These are phyloP conservation scores for Catharus minimus DNA, from an alignment of 2,113 vertebrate genomes.

Conservation along the genomic window DNA sequence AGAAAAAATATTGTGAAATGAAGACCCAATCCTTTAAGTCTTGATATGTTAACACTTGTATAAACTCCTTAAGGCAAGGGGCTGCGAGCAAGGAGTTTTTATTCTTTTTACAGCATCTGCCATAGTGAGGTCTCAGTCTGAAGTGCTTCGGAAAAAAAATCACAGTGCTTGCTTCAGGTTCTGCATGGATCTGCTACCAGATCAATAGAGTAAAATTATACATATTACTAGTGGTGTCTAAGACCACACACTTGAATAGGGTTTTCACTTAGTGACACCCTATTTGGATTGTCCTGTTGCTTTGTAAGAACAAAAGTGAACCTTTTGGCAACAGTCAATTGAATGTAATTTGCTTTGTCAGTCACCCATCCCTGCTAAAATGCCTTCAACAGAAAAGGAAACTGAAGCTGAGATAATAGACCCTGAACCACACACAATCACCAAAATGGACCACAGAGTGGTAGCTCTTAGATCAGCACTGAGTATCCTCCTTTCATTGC, in stretches of 20 bases:
- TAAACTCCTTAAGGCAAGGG: not conserved
- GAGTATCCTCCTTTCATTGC: not conserved
- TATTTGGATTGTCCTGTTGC: not conserved
- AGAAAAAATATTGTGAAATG: conserved; percentile 23
- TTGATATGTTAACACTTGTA: conserved; percentile 25
- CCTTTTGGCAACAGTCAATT: not conserved
- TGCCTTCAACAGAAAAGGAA: conserved; percentile 5
- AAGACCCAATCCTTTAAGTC: conserved; percentile 20
- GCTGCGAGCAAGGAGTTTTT: not conserved
- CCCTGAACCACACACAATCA: not conserved
- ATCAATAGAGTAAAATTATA: not conserved
- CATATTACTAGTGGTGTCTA: not conserved
- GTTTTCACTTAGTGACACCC: not conserved
- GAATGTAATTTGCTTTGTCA: not conserved
- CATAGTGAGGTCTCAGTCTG: not conserved
- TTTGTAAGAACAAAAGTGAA: not conserved
- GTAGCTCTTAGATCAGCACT: not conserved
- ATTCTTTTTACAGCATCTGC: not conserved
- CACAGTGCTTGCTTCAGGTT: not conserved
- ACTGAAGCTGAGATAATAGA: not conserved
- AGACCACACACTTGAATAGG: not conserved
- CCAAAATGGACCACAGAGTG: not conserved
- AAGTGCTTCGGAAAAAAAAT: not conserved
- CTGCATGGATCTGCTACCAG: not conserved
- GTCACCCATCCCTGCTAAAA: not conserved